Percentiles rank a stretch among this genome's conserved stretches.
Conservation (phyloP, 2,888 invertebrate species). For the Diarsia dahlii region DNA sequence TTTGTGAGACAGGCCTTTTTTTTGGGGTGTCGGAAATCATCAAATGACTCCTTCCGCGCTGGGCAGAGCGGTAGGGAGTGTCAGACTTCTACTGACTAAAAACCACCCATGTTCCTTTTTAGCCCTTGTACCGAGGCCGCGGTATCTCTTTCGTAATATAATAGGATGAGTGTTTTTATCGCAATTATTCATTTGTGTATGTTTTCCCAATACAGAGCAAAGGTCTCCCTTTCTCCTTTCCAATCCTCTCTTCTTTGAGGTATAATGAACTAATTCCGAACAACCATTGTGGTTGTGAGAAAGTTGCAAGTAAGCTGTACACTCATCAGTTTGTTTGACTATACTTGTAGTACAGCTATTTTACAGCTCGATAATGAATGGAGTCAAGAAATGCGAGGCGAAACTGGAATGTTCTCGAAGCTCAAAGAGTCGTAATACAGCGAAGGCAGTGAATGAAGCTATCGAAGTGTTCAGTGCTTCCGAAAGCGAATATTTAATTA, state of each 20-base stretch:
- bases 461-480: conserved; percentile 45
- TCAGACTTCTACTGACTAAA: too few relatives aligned
- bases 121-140: too few relatives aligned
- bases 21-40: too few relatives aligned
- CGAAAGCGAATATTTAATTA: conserved; percentile 47
- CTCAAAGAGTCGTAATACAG: conserved; percentile 52
- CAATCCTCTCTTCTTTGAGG: background rate
- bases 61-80: too few relatives aligned
- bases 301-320: background rate
- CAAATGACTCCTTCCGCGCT: too few relatives aligned
- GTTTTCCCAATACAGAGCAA: background rate
- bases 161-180: background rate
- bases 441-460: conserved; percentile 51
- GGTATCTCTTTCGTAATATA: too few relatives aligned
- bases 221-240: background rate
- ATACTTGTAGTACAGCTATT: conserved; percentile 51
- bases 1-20: background rate
- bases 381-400: conserved; percentile 45
- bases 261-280: background rate
- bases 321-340: background rate
- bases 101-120: too few relatives aligned
- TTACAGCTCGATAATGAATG: conserved; percentile 54
- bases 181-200: background rate
- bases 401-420: conserved; percentile 44
- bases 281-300: background rate